Conservation (phyloP, 1,140 invertebrate species). For the Drosophila aff. region DNA sequence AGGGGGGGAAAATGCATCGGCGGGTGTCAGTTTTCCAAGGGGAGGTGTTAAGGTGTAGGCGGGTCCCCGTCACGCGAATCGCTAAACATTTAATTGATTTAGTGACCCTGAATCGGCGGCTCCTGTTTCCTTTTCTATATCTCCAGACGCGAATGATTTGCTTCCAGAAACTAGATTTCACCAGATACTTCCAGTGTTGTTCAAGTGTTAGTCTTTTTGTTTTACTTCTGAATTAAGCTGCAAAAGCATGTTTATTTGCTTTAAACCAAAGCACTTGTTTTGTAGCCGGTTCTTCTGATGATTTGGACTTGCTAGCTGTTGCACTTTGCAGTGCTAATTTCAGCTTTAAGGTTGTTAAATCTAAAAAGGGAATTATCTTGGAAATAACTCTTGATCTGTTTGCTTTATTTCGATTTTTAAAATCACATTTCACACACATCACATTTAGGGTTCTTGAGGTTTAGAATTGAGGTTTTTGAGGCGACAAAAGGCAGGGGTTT, state of each 20-base stretch:
- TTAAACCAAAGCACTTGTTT: conserved; percentile 5
- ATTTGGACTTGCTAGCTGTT: not conserved
- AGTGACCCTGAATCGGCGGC: conserved; percentile 10
- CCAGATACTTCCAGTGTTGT: conserved; percentile 8
- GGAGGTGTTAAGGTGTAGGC: not conserved
- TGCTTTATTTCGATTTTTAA: no score
- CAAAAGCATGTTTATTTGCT: not conserved
- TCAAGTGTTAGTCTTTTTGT: not conserved
- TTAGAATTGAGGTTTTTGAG: no score
- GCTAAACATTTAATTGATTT: conserved; percentile 47
- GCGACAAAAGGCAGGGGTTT: no score
- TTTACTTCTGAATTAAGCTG: not conserved
- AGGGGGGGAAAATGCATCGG: conserved; percentile 16
- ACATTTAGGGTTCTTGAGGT: no score
- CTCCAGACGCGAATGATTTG: conserved; percentile 7
- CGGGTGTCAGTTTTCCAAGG: conserved; percentile 17
- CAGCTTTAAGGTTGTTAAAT: not conserved
- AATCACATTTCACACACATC: no score
- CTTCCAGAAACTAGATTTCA: conserved; percentile 13
- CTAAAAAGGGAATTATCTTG: not conserved
- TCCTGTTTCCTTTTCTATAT: conserved; percentile 8
- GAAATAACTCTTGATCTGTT: no score
- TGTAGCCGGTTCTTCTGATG: not conserved
- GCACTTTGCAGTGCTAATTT: no score
- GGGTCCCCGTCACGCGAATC: conserved; percentile 31